Evolutionary conservation across 2,113 vertebrate species (phyloP).

Genomic region (Anarhynchus alexandrinus): DNA sequence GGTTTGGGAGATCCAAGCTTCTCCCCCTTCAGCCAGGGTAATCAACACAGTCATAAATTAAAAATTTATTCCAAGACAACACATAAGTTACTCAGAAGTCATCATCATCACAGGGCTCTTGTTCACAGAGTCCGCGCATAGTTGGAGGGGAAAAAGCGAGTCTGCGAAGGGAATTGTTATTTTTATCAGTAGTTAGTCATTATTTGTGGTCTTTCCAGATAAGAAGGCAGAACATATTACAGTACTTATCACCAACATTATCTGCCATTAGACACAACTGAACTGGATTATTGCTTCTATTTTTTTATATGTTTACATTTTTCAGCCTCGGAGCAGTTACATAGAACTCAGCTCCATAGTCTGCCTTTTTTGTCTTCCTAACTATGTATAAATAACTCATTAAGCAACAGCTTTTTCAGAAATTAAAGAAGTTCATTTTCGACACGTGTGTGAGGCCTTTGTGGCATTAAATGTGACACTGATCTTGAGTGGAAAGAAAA

Average conservation of each 20-base stretch:
- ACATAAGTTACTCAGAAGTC: slow-evolving; percentile 26
- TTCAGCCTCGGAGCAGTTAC: background rate
- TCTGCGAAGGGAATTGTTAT: background rate
- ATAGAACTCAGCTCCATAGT: background rate
- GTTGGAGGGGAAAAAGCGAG: background rate
- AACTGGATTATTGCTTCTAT: background rate
- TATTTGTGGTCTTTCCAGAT: slow-evolving; percentile 36
- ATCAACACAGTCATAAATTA: slow-evolving; percentile 52
- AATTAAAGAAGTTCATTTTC: background rate
- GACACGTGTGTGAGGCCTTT: background rate
- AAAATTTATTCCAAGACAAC: slow-evolving; percentile 30
- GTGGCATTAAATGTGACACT: background rate
- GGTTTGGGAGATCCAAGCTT: background rate
- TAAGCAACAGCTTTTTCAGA: background rate
- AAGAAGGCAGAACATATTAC: slow-evolving; percentile 18
- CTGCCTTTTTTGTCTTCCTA: background rate
- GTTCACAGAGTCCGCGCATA: background rate
- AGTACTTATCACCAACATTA: slow-evolving; percentile 24
- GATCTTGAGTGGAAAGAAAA: background rate
- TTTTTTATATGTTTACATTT: slow-evolving; percentile 38
- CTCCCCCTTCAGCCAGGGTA: slow-evolving; percentile 1
- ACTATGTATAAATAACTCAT: background rate
- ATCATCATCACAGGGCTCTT: background rate
- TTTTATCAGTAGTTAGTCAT: slow-evolving; percentile 7
- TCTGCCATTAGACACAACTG: slow-evolving; percentile 44